Evolutionary conservation across 2,113 vertebrate genomes (phyloP), one percentile per base, ranked within the genome.

Genomic region (Alectura lathami): DNA sequence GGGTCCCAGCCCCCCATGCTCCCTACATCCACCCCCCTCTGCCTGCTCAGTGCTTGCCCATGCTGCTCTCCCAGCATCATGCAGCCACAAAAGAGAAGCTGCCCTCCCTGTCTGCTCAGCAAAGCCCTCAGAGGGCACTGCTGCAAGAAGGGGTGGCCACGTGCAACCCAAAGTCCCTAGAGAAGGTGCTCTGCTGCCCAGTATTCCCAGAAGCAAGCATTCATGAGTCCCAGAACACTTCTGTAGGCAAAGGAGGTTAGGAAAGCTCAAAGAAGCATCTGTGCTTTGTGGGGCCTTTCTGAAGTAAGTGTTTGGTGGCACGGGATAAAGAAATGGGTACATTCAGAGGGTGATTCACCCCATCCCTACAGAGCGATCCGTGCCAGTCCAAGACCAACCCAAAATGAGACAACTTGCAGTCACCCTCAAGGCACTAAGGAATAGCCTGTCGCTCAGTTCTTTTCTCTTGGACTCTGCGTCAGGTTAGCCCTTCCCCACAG

Each of bases 1-100:
- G 83, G 67, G 62, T 42, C 78, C 88, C 14, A 26, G 38, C 57
- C 88, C 81, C 59, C 96, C 95, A 73, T 56, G 45, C 97, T 95
- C 93, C 76, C 92, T 79, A 57, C 57, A 42, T 66, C 81, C 57
- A 42, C 63, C 81, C 97, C 91, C 95, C 91, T 93, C 98, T 96
- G 97, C 98, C 77, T 34, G 63, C 50, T 34, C 86, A 76, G 51
- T 81, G 47, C 27, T 23, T 22, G 43, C 6, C 43, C 50, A 57
- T 26, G 96, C 63, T 50, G 82, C 45, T 62, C 83, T 74, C 73
- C 43, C 89, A 36, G 32, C 92, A 56, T 70, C 92, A 36, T 17
- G 74, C 90, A 74, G 66, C 59, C 85, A 16, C 63, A 72, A 77
- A 86, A 43, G 0, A 32, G 36, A 8, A 29, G 20, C 62, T 42